Evolutionary conservation across 2,888 invertebrate species (phyloP).

Genomic region (Coelopa pilipes): DNA sequence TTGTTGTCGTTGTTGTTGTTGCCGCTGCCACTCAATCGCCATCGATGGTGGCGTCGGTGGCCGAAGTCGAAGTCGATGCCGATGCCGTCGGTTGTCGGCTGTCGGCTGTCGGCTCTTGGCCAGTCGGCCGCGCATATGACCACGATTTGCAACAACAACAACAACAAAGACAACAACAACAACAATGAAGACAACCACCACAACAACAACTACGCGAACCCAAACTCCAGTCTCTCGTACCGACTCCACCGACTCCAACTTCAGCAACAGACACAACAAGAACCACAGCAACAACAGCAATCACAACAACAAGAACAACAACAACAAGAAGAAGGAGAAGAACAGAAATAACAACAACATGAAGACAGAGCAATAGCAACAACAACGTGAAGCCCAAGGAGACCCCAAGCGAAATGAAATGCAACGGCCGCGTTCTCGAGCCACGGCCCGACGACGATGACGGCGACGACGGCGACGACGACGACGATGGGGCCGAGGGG

Average conservation of each 20-base stretch:
- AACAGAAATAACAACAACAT: no score
- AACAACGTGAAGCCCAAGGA: no score
- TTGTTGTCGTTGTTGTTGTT: constrained; percentile 17
- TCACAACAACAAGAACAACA: constrained; percentile 33
- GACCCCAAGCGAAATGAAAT: constrained; percentile 16
- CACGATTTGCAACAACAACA: constrained; percentile 33
- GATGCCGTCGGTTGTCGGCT: constrained; percentile 34
- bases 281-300: constrained; percentile 33
- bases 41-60: constrained; percentile 21
- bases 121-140: constrained; percentile 35
- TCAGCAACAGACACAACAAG: constrained; percentile 25
- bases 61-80: not conserved
- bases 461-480: not conserved
- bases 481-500: no score
- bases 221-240: no score
- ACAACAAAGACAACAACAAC: constrained; percentile 22
- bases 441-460: not conserved
- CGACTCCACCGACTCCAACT: constrained; percentile 22
- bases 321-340: no score
- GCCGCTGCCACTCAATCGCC: constrained; percentile 30
- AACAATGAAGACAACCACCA: constrained; percentile 1
- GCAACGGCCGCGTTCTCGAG: constrained; percentile 20
- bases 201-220: constrained; percentile 24
- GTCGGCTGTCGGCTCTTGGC: constrained; percentile 37
- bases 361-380: no score